Conservation (phyloP, 1,140 invertebrate species). For the Laupala kohalensis region DNA sequence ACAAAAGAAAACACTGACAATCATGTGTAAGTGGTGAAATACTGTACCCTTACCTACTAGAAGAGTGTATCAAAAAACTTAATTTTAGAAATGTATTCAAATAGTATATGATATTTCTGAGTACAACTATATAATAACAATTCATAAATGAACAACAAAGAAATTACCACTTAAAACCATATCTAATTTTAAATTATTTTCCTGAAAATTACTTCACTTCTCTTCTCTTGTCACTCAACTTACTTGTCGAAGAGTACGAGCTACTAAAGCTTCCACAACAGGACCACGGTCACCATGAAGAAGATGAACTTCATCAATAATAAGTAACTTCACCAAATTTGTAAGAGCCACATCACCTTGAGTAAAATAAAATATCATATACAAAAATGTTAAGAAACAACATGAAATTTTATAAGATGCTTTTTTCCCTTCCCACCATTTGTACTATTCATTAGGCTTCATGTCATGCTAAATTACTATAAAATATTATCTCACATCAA, state of each 20-base stretch:
- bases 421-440: background rate
- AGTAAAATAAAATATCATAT: background rate
- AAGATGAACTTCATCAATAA: constrained; percentile 98
- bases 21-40: background rate
- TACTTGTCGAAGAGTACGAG: constrained; percentile 80
- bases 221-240: constrained; percentile 1
- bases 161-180: no score
- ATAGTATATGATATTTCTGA: no score
- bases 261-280: constrained; percentile 94
- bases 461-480: no score
- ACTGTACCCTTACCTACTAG: background rate
- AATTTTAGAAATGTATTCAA: no score
- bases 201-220: background rate
- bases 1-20: background rate
- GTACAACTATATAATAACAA: no score
- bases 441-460: no score
- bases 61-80: no score
- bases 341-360: constrained; percentile 78
- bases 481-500: no score
- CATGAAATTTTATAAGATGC: background rate
- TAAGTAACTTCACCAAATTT: constrained; percentile 83
- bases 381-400: background rate
- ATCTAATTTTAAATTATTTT: no score
- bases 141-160: no score
- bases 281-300: constrained; percentile 94